Evolutionary conservation across 2,797 vertebrate genomes (phyloP).

Genomic region (Alca torda): DNA sequence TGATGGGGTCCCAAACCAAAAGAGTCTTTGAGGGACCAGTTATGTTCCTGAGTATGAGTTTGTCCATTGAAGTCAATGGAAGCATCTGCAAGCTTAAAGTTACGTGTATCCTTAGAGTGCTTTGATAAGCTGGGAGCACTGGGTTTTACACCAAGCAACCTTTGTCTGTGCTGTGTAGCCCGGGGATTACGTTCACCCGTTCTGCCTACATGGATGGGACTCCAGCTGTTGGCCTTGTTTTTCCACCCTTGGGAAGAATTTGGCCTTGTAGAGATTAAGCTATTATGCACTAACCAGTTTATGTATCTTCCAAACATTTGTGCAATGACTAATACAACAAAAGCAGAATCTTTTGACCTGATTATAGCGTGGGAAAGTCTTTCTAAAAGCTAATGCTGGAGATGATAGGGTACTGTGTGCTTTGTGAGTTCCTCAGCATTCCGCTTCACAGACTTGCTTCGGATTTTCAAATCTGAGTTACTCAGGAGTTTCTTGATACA

Average conservation of each 20-base stretch:
- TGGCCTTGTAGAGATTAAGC: not conserved
- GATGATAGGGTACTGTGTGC: not conserved
- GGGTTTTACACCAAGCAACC: not conserved
- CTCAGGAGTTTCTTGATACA: not conserved
- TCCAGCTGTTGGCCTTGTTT: not conserved
- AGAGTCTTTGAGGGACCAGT: not conserved
- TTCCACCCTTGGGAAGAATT: slow-evolving; percentile 13
- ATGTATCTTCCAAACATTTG: slow-evolving; percentile 25
- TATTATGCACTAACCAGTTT: not conserved
- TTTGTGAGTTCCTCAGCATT: not conserved
- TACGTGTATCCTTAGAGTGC: not conserved
- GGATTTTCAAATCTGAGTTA: not conserved
- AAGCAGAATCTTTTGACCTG: slow-evolving; percentile 28
- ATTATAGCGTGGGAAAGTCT: not conserved
- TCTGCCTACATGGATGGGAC: not conserved
- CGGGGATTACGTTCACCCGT: not conserved
- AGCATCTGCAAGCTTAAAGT: not conserved
- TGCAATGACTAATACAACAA: slow-evolving; percentile 24
- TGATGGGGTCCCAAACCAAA: not conserved
- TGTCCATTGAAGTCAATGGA: not conserved
- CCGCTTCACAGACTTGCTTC: not conserved
- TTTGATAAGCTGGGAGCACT: not conserved
- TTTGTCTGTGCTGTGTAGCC: not conserved
- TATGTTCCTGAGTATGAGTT: accelerated
- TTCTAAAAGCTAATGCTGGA: not conserved